These are phyloP conservation scores for Cotesia congregata DNA, from an alignment of 2,888 invertebrate genomes.

Conservation along the genomic window DNA sequence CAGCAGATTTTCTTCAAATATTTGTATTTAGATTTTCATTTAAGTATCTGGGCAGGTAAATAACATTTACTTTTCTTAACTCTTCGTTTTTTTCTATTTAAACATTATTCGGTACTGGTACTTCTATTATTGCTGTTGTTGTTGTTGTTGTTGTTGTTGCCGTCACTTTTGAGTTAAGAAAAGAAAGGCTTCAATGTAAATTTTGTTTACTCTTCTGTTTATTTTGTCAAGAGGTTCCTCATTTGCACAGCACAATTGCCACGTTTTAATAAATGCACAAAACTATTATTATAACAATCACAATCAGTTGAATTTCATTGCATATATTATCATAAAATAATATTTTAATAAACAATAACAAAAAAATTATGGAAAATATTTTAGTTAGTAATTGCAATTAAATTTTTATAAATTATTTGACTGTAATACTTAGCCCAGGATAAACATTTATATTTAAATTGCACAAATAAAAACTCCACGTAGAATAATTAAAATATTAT, in stretches of 20 bases:
- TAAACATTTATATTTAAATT: neutral
- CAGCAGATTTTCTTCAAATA: slow-evolving; percentile 51
- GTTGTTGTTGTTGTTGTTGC: neutral
- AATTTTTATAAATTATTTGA: neutral
- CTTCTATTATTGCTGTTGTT: neutral
- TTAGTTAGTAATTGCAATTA: neutral
- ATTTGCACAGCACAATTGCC: neutral
- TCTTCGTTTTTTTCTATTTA: neutral
- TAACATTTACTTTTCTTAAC: neutral
- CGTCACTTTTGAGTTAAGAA: neutral
- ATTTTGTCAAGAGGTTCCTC: neutral
- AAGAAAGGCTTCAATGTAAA: neutral
- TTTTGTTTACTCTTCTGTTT: neutral
- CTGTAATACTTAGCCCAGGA: neutral
- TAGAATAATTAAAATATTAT: neutral
- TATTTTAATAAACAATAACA: neutral
- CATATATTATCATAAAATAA: neutral
- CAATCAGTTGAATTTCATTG: neutral
- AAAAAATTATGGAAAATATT: neutral
- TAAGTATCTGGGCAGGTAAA: neutral
- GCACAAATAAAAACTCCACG: neutral
- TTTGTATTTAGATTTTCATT: slow-evolving; percentile 14
- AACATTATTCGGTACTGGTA: neutral
- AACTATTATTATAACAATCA: neutral
- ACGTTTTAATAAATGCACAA: neutral